Evolutionary conservation across 2,113 vertebrate genomes (phyloP).

Genomic region (Pomatostomus ruficeps): DNA sequence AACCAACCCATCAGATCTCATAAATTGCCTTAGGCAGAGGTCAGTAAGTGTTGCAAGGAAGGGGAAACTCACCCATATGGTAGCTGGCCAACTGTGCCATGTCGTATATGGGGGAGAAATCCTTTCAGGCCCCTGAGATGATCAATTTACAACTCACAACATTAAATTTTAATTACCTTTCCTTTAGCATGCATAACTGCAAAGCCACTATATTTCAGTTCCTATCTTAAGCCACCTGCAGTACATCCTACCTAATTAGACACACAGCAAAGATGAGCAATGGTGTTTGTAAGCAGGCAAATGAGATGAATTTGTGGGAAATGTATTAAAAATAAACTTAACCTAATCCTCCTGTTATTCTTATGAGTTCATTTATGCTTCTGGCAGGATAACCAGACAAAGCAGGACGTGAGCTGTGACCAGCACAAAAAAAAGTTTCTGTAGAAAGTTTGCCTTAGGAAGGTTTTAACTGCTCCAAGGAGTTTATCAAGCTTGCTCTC

Average conservation of each 20-base stretch:
- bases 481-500: background rate
- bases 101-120: background rate
- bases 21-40: background rate
- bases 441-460: background rate
- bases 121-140: slow-evolving; percentile 3
- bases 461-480: background rate
- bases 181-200: slow-evolving; percentile 14
- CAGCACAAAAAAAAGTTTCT: background rate
- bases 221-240: slow-evolving; percentile 39
- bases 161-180: slow-evolving; percentile 49
- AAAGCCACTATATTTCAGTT: slow-evolving; percentile 17
- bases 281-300: slow-evolving; percentile 48
- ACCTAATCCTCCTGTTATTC: slow-evolving; percentile 49
- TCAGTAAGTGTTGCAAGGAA: background rate
- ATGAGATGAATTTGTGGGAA: slow-evolving; percentile 44
- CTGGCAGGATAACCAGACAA: slow-evolving; percentile 48
- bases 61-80: background rate
- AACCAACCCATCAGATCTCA: background rate
- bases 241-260: slow-evolving; percentile 27
- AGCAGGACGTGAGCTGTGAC: slow-evolving; percentile 13
- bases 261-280: background rate
- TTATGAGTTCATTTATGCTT: slow-evolving; percentile 47
- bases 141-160: slow-evolving; percentile 18
- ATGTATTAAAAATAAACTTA: slow-evolving; percentile 38
- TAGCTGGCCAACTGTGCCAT: background rate